phyloP scores from a whole-genome alignment of 2,113 vertebrate species.

The Taxidea taxus region DNA sequence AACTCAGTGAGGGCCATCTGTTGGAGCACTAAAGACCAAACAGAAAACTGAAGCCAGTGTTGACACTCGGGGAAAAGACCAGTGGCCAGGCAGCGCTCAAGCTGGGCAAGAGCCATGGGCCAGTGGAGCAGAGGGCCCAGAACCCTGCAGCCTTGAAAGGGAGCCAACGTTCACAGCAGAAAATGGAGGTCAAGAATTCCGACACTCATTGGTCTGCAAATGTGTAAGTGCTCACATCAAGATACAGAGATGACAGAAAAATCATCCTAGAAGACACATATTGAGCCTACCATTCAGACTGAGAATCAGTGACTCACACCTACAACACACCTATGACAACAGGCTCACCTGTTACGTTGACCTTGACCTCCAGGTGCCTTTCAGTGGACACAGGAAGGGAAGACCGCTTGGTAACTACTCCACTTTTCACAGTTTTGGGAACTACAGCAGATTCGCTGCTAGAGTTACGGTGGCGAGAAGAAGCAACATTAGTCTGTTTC shows the following conservation, averaged over 20 bases:
- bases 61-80: neutral
- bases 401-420: constrained; percentile 96
- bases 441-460: constrained; percentile 81
- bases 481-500: constrained; percentile 62
- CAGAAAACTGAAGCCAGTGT: neutral
- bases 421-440: constrained; percentile 95
- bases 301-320: neutral
- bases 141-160: neutral
- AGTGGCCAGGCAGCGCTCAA: neutral
- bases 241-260: neutral
- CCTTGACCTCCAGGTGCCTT: constrained; percentile 92
- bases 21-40: neutral
- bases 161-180: neutral
- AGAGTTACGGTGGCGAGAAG: constrained; percentile 72
- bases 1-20: neutral
- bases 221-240: neutral
- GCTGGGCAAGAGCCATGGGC: rapidly evolving
- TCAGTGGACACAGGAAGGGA: constrained; percentile 89
- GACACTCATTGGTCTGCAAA: neutral
- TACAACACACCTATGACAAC: neutral
- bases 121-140: neutral
- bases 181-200: neutral
- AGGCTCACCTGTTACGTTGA: constrained; percentile 94
- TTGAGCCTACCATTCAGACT: neutral
- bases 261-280: neutral